phyloP scores from a whole-genome alignment of 2,113 vertebrate species.

The Seriola rivoliana region DNA sequence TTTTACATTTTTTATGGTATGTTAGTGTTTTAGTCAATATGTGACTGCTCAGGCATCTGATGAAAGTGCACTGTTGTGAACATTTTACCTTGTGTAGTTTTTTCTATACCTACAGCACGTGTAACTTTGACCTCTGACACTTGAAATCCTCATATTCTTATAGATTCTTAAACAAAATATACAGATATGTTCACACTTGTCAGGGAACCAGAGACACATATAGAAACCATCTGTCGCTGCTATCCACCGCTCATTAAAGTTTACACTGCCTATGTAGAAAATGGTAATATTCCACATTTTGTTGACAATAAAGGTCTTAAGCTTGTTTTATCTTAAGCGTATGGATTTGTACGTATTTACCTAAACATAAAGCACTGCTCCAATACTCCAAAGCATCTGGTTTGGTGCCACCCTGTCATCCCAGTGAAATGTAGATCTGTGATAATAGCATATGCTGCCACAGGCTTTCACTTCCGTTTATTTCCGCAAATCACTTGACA shows the following conservation, averaged over 20 bases:
- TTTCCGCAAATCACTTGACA: slow-evolving; percentile 68
- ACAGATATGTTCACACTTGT: slow-evolving; percentile 19
- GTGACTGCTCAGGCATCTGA: no score
- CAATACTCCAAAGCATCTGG: slow-evolving; percentile 67
- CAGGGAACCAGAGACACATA: slow-evolving; percentile 28
- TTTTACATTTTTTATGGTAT: no score
- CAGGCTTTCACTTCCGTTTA: slow-evolving; percentile 66
- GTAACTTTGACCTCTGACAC: slow-evolving; percentile 6
- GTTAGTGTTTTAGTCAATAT: no score
- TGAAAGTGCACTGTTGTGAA: no score
- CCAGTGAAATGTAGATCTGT: slow-evolving; percentile 71
- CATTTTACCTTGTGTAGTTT: no score
- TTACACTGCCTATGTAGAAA: slow-evolving; percentile 8
- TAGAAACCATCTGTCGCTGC: slow-evolving; percentile 45
- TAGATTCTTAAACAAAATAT: background rate
- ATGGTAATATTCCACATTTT: slow-evolving; percentile 33
- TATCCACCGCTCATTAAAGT: slow-evolving; percentile 2
- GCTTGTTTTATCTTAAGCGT: slow-evolving; percentile 60
- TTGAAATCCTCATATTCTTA: background rate
- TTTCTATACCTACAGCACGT: no score
- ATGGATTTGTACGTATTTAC: slow-evolving; percentile 62
- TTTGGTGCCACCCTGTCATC: slow-evolving; percentile 66
- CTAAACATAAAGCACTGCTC: slow-evolving; percentile 54
- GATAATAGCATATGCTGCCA: slow-evolving; percentile 71
- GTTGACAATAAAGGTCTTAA: slow-evolving; percentile 46